phyloP scores from a whole-genome alignment of 1,140 invertebrate genomes.

The Papilio glaucus region DNA sequence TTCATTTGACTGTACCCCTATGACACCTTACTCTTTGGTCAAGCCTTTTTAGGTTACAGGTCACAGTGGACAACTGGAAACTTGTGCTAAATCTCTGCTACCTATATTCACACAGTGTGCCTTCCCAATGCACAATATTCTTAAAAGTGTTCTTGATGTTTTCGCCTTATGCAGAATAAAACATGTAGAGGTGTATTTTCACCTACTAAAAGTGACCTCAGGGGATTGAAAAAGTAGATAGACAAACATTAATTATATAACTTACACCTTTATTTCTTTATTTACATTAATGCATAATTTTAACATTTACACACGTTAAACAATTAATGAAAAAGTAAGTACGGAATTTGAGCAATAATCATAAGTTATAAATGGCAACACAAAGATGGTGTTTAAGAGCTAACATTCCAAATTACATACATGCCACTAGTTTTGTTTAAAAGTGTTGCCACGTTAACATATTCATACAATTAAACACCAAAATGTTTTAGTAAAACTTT shows the following conservation, averaged over 20 bases:
- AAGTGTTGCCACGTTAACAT: slow-evolving; percentile 30
- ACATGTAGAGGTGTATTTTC: no score
- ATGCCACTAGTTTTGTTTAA: not conserved
- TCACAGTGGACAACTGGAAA: no score
- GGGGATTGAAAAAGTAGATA: slow-evolving; percentile 30
- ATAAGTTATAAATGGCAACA: slow-evolving; percentile 51
- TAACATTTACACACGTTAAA: slow-evolving; percentile 57
- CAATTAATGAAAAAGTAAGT: slow-evolving; percentile 50
- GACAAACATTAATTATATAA: slow-evolving; percentile 52
- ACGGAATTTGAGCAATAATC: slow-evolving; percentile 64
- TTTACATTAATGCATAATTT: slow-evolving; percentile 66
- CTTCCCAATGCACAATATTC: no score
- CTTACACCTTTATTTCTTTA: slow-evolving; percentile 78
- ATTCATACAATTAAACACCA: slow-evolving; percentile 27
- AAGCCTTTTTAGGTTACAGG: no score
- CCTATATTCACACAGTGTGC: no score
- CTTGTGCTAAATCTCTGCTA: no score
- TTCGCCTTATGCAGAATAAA: no score
- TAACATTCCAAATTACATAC: slow-evolving; percentile 1
- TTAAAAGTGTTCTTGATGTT: no score
- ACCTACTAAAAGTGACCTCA: no score
- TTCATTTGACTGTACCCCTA: no score
- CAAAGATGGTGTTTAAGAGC: slow-evolving; percentile 19
- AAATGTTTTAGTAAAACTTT: slow-evolving; percentile 19
- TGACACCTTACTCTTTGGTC: no score